phyloP scores from a whole-genome alignment of 1,140 invertebrate species.

The Drosophila kepulauana region DNA sequence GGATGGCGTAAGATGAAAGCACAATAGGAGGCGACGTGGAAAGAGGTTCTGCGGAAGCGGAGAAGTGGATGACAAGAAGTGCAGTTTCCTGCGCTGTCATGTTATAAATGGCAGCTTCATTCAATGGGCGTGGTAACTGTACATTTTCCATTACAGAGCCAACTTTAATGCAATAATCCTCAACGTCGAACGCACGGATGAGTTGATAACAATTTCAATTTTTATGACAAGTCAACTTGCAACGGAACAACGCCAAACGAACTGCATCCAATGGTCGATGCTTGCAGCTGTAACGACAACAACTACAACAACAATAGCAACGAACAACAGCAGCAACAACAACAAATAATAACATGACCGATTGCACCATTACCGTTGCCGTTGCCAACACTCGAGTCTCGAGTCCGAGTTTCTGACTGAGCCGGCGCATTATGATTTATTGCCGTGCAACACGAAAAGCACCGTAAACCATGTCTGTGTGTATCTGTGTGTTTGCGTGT shows the following conservation, averaged over 20 bases:
- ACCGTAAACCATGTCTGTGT: slow-evolving; percentile 25
- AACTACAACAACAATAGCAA: slow-evolving; percentile 12
- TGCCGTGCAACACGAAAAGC: slow-evolving; percentile 77
- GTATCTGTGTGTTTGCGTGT: slow-evolving; percentile 14
- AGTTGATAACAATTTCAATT: slow-evolving; percentile 84
- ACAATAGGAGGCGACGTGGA: not conserved
- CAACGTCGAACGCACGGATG: slow-evolving; percentile 76
- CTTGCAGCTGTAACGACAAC: slow-evolving; percentile 16
- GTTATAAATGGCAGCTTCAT: slow-evolving; percentile 44
- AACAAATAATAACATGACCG: slow-evolving; percentile 75
- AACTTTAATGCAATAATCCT: slow-evolving; percentile 80
- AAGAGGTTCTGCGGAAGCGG: too few species aligned
- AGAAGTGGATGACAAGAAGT: slow-evolving; percentile 27
- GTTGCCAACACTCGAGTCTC: slow-evolving; percentile 50
- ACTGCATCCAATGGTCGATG: slow-evolving; percentile 55
- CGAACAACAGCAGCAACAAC: slow-evolving; percentile 27
- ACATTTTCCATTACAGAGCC: slow-evolving; percentile 51
- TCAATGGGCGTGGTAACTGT: slow-evolving; percentile 32
- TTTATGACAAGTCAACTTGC: slow-evolving; percentile 81
- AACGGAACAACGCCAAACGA: slow-evolving; percentile 62
- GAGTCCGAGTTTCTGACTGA: slow-evolving; percentile 35
- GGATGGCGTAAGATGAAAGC: slow-evolving; percentile 1
- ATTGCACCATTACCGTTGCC: slow-evolving; percentile 71
- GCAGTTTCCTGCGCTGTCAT: slow-evolving; percentile 49
- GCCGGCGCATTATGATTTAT: slow-evolving; percentile 76